Percentiles rank a stretch among this genome's conserved stretches.
These are phyloP conservation scores for Heliconius hortense DNA, from an alignment of 2,888 invertebrate genomes.

Conservation along the genomic window DNA sequence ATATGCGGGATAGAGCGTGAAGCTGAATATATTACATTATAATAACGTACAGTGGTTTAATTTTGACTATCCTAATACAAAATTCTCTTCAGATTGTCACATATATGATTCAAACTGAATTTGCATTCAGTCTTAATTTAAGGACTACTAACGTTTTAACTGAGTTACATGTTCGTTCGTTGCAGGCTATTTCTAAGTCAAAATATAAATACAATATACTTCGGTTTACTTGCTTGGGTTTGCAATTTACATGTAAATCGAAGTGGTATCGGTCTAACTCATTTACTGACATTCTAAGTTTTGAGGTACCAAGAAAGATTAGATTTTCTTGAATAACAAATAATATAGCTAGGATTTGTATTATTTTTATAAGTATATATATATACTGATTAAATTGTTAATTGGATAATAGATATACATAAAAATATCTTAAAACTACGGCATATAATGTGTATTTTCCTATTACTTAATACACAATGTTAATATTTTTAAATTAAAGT, in stretches of 20 bases:
- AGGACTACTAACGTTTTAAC: slow-evolving; percentile 4
- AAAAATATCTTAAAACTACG: background rate
- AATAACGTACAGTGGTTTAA: background rate
- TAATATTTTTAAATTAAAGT: background rate
- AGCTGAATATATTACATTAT: background rate
- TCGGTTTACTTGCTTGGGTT: slow-evolving; percentile 1
- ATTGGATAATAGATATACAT: too few species aligned
- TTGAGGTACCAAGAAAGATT: background rate
- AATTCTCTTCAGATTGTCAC: background rate
- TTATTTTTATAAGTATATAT: too few species aligned
- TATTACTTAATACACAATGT: background rate
- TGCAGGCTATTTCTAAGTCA: background rate
- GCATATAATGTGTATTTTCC: background rate
- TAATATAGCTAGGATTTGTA: too few species aligned
- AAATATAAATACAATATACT: slow-evolving; percentile 13
- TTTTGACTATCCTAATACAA: background rate
- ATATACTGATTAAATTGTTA: too few species aligned
- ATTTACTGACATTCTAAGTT: background rate
- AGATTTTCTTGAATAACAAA: too few species aligned
- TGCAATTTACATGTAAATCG: slow-evolving; percentile 17
- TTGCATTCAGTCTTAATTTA: slow-evolving; percentile 1
- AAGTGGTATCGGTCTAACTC: background rate
- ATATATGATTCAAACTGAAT: background rate
- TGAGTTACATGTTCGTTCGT: slow-evolving; percentile 7
- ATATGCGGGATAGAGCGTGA: too few species aligned